Conservation (phyloP, 2,797 vertebrate genomes). For the Xenentodon cancila region DNA sequence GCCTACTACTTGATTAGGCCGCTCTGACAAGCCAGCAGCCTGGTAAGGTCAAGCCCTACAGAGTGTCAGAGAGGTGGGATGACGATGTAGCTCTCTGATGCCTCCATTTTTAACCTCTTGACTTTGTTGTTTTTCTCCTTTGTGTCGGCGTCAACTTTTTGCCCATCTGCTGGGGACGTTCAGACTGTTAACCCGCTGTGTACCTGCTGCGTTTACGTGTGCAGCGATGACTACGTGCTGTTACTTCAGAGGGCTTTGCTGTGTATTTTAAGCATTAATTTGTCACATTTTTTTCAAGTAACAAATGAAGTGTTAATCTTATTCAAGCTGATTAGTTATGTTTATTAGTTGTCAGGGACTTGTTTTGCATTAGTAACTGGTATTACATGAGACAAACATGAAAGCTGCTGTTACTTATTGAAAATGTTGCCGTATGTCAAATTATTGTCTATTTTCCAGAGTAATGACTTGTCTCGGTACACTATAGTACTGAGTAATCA, state of each 20-base stretch:
- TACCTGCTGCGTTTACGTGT: conserved; percentile 1
- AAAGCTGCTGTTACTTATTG: too few species aligned
- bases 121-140: conserved; percentile 82
- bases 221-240: neutral
- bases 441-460: too few species aligned
- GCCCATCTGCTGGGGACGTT: conserved; percentile 70
- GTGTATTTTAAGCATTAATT: too few species aligned
- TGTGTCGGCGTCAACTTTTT: conserved; percentile 74
- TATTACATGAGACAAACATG: too few species aligned
- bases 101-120: conserved; percentile 76
- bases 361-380: too few species aligned
- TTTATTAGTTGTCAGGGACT: too few species aligned
- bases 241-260: neutral
- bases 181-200: conserved; percentile 47
- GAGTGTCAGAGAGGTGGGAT: conserved; percentile 81
- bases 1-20: conserved; percentile 72
- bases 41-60: conserved; percentile 85
- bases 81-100: conserved; percentile 78
- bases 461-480: too few species aligned
- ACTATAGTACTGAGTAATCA: too few species aligned
- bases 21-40: conserved; percentile 78
- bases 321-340: too few species aligned
- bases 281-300: too few species aligned
- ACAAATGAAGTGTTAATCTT: too few species aligned
- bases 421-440: too few species aligned